Base-by-base conservation (phyloP, 2,113 vertebrate genomes). In the Cephalopholis sonnerati region DNA sequence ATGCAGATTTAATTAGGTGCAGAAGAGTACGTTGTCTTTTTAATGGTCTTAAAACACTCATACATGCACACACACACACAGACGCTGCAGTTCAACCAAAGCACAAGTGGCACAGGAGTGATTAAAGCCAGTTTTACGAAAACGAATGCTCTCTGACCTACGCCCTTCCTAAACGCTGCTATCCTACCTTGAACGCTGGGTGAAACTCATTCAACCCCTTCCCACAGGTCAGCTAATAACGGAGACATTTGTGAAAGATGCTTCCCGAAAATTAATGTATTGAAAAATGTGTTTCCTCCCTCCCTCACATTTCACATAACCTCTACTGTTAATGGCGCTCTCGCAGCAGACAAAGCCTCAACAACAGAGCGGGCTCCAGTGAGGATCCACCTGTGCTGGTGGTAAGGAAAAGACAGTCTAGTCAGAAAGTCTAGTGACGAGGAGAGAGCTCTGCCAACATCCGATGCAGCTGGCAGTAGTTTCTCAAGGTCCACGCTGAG, bases 221-320 rank as follows among this genome's bases (percentile, higher is more conserved):
- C 73, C 86, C 70, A 7, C 54, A 84, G 95, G 95, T 95, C 91
- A 93, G 92, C 88, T 94, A 94, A 95, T 95, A 94, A 86, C 92
- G 55, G 93, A 93, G 93, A 94, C 92, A 71, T 92, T 94, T 92
- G 82, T 94, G 94, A 96, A 96, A 95, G 94, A 94, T 93, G 90
- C 87, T 96, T 96, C 95, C 94, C 87, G 77, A 92, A 86, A 90
- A 85, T 81, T 81, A 92, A 93, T 86, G 89, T 93, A 94, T 93
- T 95, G 93, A 95, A 92, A 96, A 96, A 96, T 94, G 93, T 95
- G 95, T 95, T 96, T 96, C 95, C 95, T 95, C 86, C 62, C 79
- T 66, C 50, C 57, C 68, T 88, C 83, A 77, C 85, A 72, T 91
- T 94, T 94, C 92, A 87, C 93, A 86, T 92, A 91, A 92, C 90